Percentiles rank a stretch among this genome's conserved stretches.
Conservation (phyloP, 2,888 invertebrate species). For the Athalia circularis region DNA sequence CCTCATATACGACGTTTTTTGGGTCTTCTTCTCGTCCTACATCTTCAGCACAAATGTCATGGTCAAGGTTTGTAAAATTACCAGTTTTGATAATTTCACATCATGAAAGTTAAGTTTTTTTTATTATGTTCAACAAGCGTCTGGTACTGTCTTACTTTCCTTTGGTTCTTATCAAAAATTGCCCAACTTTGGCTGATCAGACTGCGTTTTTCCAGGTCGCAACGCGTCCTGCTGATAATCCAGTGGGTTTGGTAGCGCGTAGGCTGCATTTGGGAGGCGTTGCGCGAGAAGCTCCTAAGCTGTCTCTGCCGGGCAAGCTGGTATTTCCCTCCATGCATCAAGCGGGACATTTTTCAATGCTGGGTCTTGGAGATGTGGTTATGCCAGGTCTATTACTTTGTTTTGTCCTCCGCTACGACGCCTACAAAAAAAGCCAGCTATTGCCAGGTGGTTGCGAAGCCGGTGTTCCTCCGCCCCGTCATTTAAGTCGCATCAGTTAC, state of each 20-base stretch:
- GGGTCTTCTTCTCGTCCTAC: conserved; percentile 99
- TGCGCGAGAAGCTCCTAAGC: conserved; percentile 93
- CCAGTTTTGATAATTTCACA: not conserved
- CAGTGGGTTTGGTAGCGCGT: conserved; percentile 94
- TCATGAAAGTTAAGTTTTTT: not conserved
- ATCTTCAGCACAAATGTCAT: conserved; percentile 99
- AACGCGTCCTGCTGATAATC: conserved; percentile 91
- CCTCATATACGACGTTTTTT: conserved; percentile 97
- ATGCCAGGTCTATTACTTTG: conserved; percentile 97
- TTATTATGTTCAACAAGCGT: too few relatives aligned
- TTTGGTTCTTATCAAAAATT: not conserved
- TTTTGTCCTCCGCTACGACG: conserved; percentile 97
- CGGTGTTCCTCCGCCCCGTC: conserved; percentile 78
- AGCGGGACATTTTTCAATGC: conserved; percentile 97
- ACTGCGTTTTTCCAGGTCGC: conserved; percentile 77
- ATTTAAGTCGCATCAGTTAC: conserved; percentile 84
- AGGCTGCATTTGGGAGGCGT: conserved; percentile 94
- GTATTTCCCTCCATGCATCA: conserved; percentile 98
- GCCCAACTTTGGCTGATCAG: conserved; percentile 1
- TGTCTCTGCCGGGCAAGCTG: conserved; percentile 96
- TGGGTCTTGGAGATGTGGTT: conserved; percentile 90
- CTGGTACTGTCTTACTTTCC: not conserved
- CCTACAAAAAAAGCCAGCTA: conserved; percentile 94
- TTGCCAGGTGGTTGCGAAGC: conserved; percentile 77
- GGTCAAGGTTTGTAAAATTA: conserved; percentile 87